Conservation (phyloP, 1,140 invertebrate species). For the Coboldia fuscipes region DNA sequence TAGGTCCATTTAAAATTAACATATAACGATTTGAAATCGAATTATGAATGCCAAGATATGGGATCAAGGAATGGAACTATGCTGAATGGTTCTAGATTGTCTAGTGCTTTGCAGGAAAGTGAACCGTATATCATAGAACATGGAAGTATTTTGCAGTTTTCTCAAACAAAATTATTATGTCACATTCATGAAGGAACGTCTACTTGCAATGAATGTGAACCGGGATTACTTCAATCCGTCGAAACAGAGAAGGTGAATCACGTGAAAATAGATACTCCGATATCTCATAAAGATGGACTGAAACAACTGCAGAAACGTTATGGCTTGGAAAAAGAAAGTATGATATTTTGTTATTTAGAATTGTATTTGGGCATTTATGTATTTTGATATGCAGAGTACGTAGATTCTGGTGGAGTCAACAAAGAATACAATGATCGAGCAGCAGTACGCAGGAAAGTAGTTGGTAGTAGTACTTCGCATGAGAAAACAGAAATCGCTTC, state of each 20-base stretch:
- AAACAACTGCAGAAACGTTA: conserved; percentile 65
- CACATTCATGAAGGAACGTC: conserved; percentile 69
- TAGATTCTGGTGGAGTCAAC: conserved; percentile 6
- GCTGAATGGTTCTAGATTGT: conserved; percentile 55
- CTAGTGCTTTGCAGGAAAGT: conserved; percentile 45
- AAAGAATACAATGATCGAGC: conserved; percentile 52
- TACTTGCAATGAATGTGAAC: conserved; percentile 79
- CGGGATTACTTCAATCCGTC: conserved; percentile 46
- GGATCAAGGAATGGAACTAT: conserved; percentile 76
- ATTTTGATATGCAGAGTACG: conserved; percentile 9
- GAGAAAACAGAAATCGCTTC: conserved; percentile 65
- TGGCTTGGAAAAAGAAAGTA: conserved; percentile 36
- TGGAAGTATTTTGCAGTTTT: conserved; percentile 46
- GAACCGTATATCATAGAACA: conserved; percentile 37
- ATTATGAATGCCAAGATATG: conserved; percentile 53
- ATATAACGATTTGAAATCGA: conserved; percentile 32
- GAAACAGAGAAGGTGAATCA: not conserved
- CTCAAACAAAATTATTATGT: conserved; percentile 52
- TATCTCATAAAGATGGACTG: conserved; percentile 41
- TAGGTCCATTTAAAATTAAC: conserved; percentile 55
- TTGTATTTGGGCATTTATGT: too few species aligned
- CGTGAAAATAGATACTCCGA: not conserved
- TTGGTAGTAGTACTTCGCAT: conserved; percentile 62
- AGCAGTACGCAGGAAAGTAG: conserved; percentile 39
- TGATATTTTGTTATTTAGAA: conserved; percentile 17